phyloP scores from a whole-genome alignment of 2,113 vertebrate genomes.

The Pedetes capensis region DNA sequence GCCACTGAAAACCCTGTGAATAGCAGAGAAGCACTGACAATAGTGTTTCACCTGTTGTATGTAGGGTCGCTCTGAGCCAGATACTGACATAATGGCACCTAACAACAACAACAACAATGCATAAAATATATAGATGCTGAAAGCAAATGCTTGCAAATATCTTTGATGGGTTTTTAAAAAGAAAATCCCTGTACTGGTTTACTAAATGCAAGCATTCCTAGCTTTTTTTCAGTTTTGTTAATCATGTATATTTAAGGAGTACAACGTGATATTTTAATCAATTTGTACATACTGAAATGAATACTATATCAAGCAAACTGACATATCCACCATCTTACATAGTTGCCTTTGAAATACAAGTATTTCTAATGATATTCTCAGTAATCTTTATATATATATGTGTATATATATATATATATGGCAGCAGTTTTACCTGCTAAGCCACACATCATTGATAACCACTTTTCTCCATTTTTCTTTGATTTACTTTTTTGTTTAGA shows the following conservation, averaged over 20 bases:
- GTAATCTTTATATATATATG: neutral
- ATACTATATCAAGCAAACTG: neutral
- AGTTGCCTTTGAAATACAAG: neutral
- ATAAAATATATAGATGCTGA: neutral
- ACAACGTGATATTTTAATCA: neutral
- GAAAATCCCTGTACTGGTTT: neutral
- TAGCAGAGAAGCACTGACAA: too few relatives aligned
- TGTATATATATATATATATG: too few relatives aligned
- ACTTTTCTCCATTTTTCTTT: neutral
- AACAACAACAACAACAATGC: too few relatives aligned
- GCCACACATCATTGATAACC: neutral
- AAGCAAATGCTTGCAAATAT: neutral
- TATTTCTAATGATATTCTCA: neutral
- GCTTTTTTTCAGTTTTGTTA: neutral
- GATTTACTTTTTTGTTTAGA: neutral
- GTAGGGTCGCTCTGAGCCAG: too few relatives aligned
- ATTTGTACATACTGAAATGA: neutral
- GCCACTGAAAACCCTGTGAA: too few relatives aligned
- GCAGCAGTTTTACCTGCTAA: too few relatives aligned
- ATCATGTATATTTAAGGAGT: neutral
- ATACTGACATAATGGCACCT: too few relatives aligned
- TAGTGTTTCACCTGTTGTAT: too few relatives aligned
- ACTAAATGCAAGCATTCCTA: neutral
- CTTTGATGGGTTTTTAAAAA: neutral
- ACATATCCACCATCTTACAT: neutral